Conservation (phyloP, 2,888 invertebrate genomes). For the Amblyjoppa fuscipennis region DNA sequence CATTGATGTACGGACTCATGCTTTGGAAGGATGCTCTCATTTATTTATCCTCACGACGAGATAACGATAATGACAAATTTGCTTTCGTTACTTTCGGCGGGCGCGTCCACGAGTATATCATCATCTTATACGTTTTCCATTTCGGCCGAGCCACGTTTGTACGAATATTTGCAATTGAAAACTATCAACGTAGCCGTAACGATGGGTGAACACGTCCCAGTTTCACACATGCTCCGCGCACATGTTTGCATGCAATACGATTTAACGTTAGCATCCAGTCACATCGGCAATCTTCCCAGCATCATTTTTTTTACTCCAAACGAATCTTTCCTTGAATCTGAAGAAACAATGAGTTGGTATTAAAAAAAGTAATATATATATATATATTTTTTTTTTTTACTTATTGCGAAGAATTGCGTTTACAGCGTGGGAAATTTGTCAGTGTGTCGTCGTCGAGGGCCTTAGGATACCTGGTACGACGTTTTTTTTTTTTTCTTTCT, state of each 20-base stretch:
- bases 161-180: neutral
- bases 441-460: constrained; percentile 40
- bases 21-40: constrained; percentile 8
- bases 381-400: neutral
- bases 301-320: constrained; percentile 27
- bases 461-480: constrained; percentile 36
- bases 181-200: neutral
- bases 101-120: constrained; percentile 2
- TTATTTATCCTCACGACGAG: constrained; percentile 1
- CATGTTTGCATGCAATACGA: constrained; percentile 52
- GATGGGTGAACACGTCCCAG: constrained; percentile 23
- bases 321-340: constrained; percentile 8
- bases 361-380: neutral
- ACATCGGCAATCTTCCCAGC: constrained; percentile 55
- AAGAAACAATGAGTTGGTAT: neutral
- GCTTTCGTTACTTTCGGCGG: neutral
- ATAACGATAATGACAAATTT: constrained; percentile 3
- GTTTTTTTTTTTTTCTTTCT: constrained; percentile 11
- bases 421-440: constrained; percentile 33
- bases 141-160: neutral
- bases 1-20: neutral
- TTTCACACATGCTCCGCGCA: constrained; percentile 53
- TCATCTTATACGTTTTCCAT: constrained; percentile 5
- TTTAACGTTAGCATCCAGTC: constrained; percentile 36
- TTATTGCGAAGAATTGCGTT: constrained; percentile 3